Conservation (phyloP, 2,113 vertebrate genomes). For the Chaetodon trifascialis region DNA sequence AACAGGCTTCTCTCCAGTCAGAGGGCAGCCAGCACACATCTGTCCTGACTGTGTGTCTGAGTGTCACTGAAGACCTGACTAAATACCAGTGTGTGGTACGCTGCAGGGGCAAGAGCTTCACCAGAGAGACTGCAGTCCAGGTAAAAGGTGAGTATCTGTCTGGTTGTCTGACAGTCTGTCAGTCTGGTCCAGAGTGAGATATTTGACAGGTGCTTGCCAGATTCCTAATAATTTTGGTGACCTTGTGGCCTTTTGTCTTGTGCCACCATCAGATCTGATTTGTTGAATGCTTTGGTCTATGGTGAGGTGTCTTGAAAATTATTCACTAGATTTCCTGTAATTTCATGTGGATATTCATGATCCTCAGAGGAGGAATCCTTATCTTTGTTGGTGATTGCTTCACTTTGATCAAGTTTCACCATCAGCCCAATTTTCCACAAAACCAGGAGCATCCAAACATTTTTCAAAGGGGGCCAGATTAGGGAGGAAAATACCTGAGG, state of each 20-base stretch:
- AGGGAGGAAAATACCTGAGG: no score
- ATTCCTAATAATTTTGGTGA: neutral
- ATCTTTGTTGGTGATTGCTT: neutral
- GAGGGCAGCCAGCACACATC: constrained; percentile 67
- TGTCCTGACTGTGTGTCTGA: constrained; percentile 62
- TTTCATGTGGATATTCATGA: neutral
- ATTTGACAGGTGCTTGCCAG: neutral
- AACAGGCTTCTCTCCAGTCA: constrained; percentile 53
- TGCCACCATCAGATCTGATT: no score
- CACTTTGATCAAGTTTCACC: neutral
- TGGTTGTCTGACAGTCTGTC: neutral
- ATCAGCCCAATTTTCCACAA: neutral
- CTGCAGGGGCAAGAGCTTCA: constrained; percentile 28
- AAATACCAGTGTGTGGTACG: constrained; percentile 67
- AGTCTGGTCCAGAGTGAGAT: neutral
- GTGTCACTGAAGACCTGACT: constrained; percentile 59
- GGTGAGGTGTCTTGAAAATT: no score
- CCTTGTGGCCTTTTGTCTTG: neutral
- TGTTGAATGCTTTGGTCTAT: no score
- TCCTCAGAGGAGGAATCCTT: neutral
- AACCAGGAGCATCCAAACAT: neutral
- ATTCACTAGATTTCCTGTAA: neutral
- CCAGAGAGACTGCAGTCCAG: constrained; percentile 48
- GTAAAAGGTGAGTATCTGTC: constrained; percentile 58
- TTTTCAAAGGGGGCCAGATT: no score